phyloP scores from a whole-genome alignment of 2,113 vertebrate species.

The Tupaia tana region DNA sequence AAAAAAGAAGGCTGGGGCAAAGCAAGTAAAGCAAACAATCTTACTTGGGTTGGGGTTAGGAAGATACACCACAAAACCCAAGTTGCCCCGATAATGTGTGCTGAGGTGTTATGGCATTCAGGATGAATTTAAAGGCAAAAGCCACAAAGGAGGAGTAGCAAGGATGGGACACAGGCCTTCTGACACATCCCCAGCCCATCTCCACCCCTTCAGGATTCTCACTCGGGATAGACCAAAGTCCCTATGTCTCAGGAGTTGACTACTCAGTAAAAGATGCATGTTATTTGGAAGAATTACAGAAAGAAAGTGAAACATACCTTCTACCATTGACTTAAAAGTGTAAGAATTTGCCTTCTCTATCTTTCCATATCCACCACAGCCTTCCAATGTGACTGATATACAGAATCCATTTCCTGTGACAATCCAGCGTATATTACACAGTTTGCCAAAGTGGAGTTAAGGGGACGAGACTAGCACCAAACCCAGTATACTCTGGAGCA shows the following conservation, averaged over 20 bases:
- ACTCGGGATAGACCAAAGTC: background rate
- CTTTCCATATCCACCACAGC: background rate
- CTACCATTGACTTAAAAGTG: no score
- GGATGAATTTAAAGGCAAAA: no score
- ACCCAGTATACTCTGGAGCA: background rate
- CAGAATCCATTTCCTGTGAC: background rate
- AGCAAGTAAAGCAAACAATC: background rate
- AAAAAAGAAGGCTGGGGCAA: no score
- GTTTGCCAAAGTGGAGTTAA: background rate
- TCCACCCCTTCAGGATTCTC: background rate
- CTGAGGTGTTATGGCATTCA: no score
- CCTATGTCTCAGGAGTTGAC: background rate
- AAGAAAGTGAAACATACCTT: background rate
- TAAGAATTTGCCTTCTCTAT: background rate
- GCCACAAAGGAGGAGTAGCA: no score
- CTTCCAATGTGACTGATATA: background rate
- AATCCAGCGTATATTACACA: background rate
- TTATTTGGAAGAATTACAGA: background rate
- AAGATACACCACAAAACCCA: no score
- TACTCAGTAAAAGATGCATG: accelerated
- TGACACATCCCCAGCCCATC: accelerated
- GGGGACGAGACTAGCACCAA: background rate
- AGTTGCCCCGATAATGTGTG: no score
- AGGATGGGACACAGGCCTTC: background rate
- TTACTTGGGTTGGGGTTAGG: no score